phyloP scores from a whole-genome alignment of 2,797 vertebrate species.

The Falco novaeseelandiae region DNA sequence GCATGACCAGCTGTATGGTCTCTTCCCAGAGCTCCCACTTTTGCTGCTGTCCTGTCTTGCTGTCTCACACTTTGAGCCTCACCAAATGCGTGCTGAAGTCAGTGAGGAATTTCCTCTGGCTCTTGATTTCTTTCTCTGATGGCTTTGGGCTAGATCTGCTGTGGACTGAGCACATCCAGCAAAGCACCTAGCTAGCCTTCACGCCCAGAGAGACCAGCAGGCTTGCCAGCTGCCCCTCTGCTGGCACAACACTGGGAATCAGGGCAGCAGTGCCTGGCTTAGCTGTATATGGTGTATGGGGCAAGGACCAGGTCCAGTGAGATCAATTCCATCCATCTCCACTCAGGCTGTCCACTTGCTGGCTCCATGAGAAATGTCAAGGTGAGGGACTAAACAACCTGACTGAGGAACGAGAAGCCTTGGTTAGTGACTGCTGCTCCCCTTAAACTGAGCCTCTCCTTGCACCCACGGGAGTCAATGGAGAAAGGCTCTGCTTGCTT shows the following conservation, averaged over 20 bases:
- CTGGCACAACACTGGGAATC: background rate
- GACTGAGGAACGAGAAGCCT: background rate
- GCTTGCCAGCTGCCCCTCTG: rapidly evolving
- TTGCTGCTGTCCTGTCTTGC: background rate
- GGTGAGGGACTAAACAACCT: background rate
- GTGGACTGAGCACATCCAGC: background rate
- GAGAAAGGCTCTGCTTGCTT: background rate
- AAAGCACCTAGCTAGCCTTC: background rate
- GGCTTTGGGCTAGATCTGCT: background rate
- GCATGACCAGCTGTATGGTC: background rate
- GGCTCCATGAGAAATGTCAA: rapidly evolving
- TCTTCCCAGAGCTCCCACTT: background rate
- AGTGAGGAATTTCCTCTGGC: background rate
- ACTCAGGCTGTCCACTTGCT: background rate
- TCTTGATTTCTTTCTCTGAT: background rate
- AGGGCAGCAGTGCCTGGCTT: background rate
- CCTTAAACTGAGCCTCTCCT: background rate
- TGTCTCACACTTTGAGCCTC: background rate
- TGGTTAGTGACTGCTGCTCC: background rate
- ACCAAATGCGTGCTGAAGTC: background rate
- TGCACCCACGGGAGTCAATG: background rate
- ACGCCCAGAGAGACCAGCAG: background rate
- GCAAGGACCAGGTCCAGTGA: background rate
- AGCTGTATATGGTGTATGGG: rapidly evolving
- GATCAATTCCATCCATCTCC: background rate